Percentiles rank a stretch among this genome's conserved stretches.
Evolutionary conservation across 2,797 vertebrate species (phyloP).

Genomic region (Pangasius djambal): DNA sequence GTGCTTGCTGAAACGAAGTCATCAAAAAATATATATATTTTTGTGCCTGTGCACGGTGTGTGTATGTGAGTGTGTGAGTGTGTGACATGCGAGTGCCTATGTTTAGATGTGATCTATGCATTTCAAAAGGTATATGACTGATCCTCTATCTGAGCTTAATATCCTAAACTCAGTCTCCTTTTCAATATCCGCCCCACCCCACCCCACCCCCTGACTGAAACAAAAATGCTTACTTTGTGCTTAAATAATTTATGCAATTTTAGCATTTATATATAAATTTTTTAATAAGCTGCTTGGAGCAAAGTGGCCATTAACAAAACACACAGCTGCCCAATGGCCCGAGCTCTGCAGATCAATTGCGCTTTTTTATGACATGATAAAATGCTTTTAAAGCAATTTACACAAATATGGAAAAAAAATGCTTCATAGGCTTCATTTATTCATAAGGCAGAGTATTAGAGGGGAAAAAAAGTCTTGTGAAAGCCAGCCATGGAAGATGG

Average conservation of each 20-base stretch:
- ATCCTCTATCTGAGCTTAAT: conserved; percentile 75
- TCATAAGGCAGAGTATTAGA: conserved; percentile 83
- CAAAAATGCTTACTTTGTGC: conserved; percentile 97
- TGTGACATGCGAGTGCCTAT: conserved; percentile 18
- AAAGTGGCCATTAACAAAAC: conserved; percentile 99
- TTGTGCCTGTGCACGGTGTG: conserved; percentile 62
- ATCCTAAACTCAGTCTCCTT: conserved; percentile 77
- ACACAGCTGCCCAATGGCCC: conserved; percentile 99
- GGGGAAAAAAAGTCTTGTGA: conserved; percentile 67
- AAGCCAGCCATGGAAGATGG: conserved; percentile 83
- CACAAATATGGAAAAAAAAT: conserved; percentile 97
- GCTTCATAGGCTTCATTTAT: conserved; percentile 85
- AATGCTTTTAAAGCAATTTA: conserved; percentile 99
- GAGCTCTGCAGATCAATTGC: conserved; percentile 98
- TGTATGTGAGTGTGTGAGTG: conserved; percentile 28
- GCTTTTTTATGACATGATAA: conserved; percentile 99
- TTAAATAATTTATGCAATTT: conserved; percentile 99
- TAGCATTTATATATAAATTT: conserved; percentile 99
- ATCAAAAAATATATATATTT: conserved; percentile 86
- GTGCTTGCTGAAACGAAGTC: conserved; percentile 87
- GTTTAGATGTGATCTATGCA: conserved; percentile 75
- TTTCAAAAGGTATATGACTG: conserved; percentile 66
- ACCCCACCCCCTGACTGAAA: conserved; percentile 70
- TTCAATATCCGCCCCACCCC: conserved; percentile 73
- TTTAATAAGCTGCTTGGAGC: conserved; percentile 99